Conservation (phyloP, 2,113 vertebrate species). For the Bambusicola thoracicus region DNA sequence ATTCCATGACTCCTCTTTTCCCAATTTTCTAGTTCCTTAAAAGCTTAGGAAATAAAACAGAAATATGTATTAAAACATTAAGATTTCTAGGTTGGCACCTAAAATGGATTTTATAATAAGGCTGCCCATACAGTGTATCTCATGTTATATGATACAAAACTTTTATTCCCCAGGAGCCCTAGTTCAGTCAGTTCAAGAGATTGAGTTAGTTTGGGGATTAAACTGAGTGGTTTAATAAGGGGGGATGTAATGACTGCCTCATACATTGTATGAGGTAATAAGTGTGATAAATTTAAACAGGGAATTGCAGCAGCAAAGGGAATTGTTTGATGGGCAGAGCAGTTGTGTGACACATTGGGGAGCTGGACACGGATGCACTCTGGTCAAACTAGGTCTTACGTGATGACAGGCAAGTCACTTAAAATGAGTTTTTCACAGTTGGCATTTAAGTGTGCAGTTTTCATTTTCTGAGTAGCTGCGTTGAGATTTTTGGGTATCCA, state of each 20-base stretch:
- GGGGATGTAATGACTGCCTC: neutral
- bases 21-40: conserved; percentile 19
- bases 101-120: conserved; percentile 2
- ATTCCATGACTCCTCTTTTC: neutral
- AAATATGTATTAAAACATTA: neutral
- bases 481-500: neutral
- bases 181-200: conserved; percentile 8
- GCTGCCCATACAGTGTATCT: neutral
- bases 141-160: neutral
- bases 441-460: conserved; percentile 16
- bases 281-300: neutral
- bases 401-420: conserved; percentile 22
- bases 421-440: conserved; percentile 14
- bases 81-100: neutral
- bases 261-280: conserved; percentile 32
- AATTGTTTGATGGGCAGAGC: neutral
- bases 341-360: neutral
- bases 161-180: neutral
- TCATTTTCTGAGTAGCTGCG: conserved; percentile 18
- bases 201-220: neutral
- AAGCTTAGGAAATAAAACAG: neutral
- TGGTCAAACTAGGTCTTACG: neutral
- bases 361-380: neutral
- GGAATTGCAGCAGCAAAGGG: conserved; percentile 34
- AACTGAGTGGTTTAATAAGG: neutral